A percentile compares a stretch with the other conserved stretches of the same genome.
These are phyloP conservation scores for Geophilus truncorum DNA, from an alignment of 2,888 invertebrate genomes.

Conservation along the genomic window DNA sequence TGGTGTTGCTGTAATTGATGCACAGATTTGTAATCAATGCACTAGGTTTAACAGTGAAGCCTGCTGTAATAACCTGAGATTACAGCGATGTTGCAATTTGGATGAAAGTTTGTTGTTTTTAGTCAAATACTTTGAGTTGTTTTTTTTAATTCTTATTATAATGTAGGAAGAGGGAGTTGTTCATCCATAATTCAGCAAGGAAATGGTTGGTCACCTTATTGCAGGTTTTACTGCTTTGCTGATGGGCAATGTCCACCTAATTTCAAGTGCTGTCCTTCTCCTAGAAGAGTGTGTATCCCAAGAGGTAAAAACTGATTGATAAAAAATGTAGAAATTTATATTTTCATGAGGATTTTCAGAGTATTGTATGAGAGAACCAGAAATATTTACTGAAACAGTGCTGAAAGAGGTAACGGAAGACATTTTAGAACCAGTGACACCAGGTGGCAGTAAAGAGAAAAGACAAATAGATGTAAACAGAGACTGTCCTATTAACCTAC, in stretches of 20 bases:
- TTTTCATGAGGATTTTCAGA: no score
- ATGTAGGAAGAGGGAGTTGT: background rate
- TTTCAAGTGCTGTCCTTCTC: background rate
- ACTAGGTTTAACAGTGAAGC: background rate
- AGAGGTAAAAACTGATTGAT: background rate
- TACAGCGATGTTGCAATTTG: background rate
- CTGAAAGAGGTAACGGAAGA: no score
- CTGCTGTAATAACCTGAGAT: background rate
- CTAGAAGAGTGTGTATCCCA: background rate
- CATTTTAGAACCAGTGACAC: no score
- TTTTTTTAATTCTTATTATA: no score
- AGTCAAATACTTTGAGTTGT: background rate
- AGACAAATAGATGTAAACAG: no score
- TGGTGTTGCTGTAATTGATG: background rate
- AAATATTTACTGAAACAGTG: no score
- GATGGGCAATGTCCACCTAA: constrained; percentile 17
- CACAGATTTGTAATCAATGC: background rate
- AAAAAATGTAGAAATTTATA: no score
- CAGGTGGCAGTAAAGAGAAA: no score
- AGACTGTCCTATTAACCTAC: no score
- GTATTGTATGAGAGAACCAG: no score
- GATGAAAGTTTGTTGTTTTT: background rate
- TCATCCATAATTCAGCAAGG: background rate
- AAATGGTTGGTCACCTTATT: background rate
- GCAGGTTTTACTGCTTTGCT: background rate